Evolutionary conservation across 2,888 invertebrate species (phyloP).

Genomic region (Eupithecia subumbrata): DNA sequence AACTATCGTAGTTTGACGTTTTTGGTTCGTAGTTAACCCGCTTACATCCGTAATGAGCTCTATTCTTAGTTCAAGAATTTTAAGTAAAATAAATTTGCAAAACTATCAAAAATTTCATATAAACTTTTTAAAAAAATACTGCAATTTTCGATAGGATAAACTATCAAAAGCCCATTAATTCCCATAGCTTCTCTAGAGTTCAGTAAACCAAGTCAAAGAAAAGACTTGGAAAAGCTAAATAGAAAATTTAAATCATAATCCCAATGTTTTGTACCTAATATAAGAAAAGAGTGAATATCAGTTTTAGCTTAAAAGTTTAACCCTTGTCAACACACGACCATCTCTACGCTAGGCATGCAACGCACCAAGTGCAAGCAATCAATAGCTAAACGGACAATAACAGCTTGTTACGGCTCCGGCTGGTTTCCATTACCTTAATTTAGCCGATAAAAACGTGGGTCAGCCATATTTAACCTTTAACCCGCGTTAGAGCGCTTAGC

Average conservation of each 20-base stretch:
- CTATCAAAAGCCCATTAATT: neutral
- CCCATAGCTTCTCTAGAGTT: neutral
- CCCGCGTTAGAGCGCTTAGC: constrained; percentile 46
- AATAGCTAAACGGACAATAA: constrained; percentile 65
- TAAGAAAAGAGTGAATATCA: neutral
- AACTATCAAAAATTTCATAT: neutral
- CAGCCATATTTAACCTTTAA: constrained; percentile 71
- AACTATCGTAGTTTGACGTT: too few species aligned
- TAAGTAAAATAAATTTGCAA: neutral
- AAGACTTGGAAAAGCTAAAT: neutral
- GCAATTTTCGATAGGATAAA: neutral
- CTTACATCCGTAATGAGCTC: too few species aligned
- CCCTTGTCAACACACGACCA: neutral
- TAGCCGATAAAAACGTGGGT: constrained; percentile 67
- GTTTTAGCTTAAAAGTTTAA: constrained; percentile 15
- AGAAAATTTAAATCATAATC: neutral
- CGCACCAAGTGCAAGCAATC: constrained; percentile 60
- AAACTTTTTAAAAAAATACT: neutral
- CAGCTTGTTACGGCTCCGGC: constrained; percentile 66
- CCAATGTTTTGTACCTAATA: neutral
- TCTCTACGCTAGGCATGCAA: constrained; percentile 26
- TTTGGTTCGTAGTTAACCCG: too few species aligned
- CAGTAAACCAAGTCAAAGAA: neutral
- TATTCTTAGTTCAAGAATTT: neutral
- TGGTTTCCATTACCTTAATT: constrained; percentile 73